Percentiles rank a stretch among this genome's conserved stretches.
Evolutionary conservation across 2,888 invertebrate genomes (phyloP).

Genomic region (Brachyptera risi): DNA sequence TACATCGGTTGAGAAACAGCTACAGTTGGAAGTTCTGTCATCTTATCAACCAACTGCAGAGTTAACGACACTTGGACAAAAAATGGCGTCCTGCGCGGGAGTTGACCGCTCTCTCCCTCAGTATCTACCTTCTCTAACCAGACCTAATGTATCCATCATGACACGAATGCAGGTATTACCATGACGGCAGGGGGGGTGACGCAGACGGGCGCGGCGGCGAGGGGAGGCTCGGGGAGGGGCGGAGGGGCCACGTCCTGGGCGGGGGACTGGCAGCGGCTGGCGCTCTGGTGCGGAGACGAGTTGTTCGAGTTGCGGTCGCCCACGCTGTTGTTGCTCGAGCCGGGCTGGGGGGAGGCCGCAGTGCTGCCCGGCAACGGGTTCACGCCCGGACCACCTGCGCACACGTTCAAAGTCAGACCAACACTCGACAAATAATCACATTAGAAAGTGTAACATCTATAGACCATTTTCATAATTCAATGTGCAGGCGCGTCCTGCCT

Average conservation of each 20-base stretch:
- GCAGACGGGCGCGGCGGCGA: constrained; percentile 48
- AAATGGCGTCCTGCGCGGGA: too few species aligned
- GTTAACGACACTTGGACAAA: too few species aligned
- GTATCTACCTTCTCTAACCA: too few species aligned
- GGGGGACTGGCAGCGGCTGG: constrained; percentile 20
- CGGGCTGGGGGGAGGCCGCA: constrained; percentile 28
- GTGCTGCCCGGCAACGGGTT: constrained; percentile 38
- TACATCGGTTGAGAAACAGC: too few species aligned
- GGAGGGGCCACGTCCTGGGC: constrained; percentile 33
- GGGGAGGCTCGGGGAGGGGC: constrained; percentile 42
- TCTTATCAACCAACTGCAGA: too few species aligned
- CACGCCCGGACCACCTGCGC: constrained; percentile 5
- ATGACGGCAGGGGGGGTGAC: constrained; percentile 21
- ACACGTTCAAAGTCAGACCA: not conserved
- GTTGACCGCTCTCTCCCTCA: too few species aligned
- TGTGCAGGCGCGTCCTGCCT: too few species aligned
- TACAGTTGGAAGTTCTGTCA: too few species aligned
- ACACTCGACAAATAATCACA: too few species aligned
- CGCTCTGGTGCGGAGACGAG: constrained; percentile 53
- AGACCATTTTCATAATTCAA: too few species aligned
- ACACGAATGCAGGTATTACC: not conserved
- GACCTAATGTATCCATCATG: too few species aligned
- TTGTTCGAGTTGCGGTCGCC: constrained; percentile 55
- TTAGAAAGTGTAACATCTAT: too few species aligned
- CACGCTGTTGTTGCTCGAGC: constrained; percentile 33